A percentile compares a stretch with the other conserved stretches of the same genome.
Evolutionary conservation across 2,888 invertebrate species (phyloP).

Genomic region (Stenodema calcarata): DNA sequence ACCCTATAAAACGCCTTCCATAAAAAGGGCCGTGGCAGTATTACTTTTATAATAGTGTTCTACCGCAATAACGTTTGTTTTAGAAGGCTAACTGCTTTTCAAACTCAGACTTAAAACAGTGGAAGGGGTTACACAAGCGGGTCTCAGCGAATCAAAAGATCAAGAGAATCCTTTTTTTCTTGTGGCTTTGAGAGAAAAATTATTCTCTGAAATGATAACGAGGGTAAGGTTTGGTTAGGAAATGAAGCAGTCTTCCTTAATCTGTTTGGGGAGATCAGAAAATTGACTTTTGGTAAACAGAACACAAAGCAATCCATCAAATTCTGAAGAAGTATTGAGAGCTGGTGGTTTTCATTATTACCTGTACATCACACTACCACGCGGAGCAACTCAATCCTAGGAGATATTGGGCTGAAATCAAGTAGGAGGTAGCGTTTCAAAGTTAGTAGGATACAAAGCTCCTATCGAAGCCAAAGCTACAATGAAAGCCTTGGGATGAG

Average conservation of each 20-base stretch:
- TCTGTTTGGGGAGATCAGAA: not conserved
- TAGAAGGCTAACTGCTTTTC: not conserved
- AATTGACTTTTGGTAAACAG: not conserved
- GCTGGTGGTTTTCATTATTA: too few relatives aligned
- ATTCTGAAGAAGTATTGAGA: not conserved
- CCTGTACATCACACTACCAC: too few relatives aligned
- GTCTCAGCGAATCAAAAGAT: not conserved
- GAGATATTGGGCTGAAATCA: too few relatives aligned
- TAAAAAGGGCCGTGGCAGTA: not conserved
- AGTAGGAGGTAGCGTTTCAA: too few relatives aligned
- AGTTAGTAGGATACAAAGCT: too few relatives aligned
- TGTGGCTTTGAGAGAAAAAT: not conserved
- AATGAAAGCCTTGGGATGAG: too few relatives aligned
- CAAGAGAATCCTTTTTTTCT: not conserved
- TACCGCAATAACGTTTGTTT: slow-evolving; percentile 1
- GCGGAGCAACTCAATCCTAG: too few relatives aligned
- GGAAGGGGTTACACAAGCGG: not conserved
- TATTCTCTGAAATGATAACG: not conserved
- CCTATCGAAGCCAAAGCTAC: too few relatives aligned
- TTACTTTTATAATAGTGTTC: slow-evolving; percentile 18
- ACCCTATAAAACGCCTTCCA: not conserved
- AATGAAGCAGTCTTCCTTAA: not conserved
- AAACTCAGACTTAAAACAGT: not conserved
- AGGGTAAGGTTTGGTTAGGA: not conserved
- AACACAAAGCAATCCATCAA: not conserved